phyloP scores from a whole-genome alignment of 2,113 vertebrate species.

The Asarcornis scutulata region DNA sequence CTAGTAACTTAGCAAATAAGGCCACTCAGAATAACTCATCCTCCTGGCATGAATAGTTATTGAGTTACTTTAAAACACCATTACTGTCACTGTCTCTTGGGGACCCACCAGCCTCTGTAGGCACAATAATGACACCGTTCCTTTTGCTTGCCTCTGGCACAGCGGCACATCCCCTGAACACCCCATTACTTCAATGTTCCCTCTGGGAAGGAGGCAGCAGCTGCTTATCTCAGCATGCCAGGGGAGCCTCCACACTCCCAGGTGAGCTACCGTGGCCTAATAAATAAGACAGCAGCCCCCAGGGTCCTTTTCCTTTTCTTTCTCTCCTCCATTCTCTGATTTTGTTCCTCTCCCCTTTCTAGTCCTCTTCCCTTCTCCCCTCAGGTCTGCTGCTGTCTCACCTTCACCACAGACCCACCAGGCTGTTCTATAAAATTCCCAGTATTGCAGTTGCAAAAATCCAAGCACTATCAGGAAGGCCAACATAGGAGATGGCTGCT shows the following conservation, averaged over 20 bases:
- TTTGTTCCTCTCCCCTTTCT: not conserved
- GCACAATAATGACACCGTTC: not conserved
- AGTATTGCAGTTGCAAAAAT: not conserved
- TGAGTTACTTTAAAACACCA: not conserved
- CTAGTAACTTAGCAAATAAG: not conserved
- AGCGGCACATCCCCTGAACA: not conserved
- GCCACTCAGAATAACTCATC: not conserved
- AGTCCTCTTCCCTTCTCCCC: not conserved
- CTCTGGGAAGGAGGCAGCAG: not conserved
- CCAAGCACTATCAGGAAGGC: not conserved
- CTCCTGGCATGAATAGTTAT: not conserved
- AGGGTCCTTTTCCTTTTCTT: not conserved
- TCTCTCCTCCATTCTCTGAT: not conserved
- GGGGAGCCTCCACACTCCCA: not conserved
- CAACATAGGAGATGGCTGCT: too few relatives aligned
- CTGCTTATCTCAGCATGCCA: accelerated
- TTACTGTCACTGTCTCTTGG: not conserved
- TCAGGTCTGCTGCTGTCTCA: not conserved
- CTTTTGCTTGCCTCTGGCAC: not conserved
- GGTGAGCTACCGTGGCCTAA: accelerated
- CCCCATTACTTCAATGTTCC: not conserved
- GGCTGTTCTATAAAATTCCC: too few relatives aligned
- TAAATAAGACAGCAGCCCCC: not conserved
- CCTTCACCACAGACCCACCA: not conserved
- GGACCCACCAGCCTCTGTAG: not conserved